Percentiles rank a stretch among this genome's conserved stretches.
phyloP scores from a whole-genome alignment of 2,888 invertebrate species.

The Erebia aethiops region DNA sequence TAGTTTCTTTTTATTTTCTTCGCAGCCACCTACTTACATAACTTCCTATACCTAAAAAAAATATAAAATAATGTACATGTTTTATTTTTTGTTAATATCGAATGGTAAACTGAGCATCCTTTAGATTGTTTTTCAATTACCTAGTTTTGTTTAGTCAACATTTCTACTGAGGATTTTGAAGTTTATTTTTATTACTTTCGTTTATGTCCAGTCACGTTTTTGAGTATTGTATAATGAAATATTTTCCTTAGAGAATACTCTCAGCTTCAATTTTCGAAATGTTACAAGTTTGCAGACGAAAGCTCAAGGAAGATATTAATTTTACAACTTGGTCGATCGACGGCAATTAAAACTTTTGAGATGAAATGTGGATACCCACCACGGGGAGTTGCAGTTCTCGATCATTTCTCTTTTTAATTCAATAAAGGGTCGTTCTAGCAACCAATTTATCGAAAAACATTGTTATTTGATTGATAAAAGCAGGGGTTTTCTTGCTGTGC shows the following conservation, averaged over 20 bases:
- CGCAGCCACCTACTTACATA: no score
- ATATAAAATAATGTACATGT: constrained; percentile 7
- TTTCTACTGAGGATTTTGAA: neutral
- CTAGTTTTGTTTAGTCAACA: neutral
- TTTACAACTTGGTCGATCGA: constrained; percentile 67
- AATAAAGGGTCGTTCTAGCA: constrained; percentile 1
- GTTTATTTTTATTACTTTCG: neutral
- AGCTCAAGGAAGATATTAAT: constrained; percentile 63
- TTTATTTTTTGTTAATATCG: no score
- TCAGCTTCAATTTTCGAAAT: constrained; percentile 7
- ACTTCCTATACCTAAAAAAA: no score
- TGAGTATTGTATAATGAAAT: neutral
- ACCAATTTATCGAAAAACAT: neutral
- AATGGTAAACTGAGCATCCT: no score
- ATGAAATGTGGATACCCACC: constrained; percentile 19
- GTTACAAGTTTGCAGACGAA: constrained; percentile 16
- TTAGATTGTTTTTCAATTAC: neutral
- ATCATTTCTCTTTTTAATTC: constrained; percentile 10
- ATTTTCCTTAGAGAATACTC: neutral
- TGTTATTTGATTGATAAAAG: neutral
- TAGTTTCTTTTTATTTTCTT: no score
- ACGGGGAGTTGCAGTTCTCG: neutral
- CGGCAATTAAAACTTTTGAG: constrained; percentile 71
- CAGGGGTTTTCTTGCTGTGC: neutral
- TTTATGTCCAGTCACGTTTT: constrained; percentile 12